Conservation (phyloP, 2,113 vertebrate genomes). For the Geothlypis trichas region DNA sequence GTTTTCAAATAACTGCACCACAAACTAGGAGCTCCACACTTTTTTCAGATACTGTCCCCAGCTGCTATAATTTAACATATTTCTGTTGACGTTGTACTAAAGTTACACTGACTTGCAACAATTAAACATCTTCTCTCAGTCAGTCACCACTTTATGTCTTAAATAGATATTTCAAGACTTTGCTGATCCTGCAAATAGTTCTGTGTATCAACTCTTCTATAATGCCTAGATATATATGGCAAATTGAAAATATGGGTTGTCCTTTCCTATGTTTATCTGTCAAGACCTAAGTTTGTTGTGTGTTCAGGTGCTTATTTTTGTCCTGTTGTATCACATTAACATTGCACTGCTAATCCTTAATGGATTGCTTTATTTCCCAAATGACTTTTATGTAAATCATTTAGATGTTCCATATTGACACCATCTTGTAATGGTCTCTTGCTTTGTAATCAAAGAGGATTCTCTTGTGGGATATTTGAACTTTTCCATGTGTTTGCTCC, state of each 20-base stretch:
- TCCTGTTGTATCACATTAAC: not conserved
- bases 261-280: not conserved
- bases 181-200: not conserved
- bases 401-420: not conserved
- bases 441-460: not conserved
- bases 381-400: not conserved
- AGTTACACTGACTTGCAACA: not conserved
- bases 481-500: not conserved
- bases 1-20: not conserved
- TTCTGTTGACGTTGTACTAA: not conserved
- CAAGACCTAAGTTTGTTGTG: not conserved
- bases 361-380: not conserved
- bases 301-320: slow-evolving; percentile 20
- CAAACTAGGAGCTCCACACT: not conserved
- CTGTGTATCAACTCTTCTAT: not conserved
- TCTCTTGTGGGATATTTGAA: not conserved
- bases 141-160: not conserved
- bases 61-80: not conserved
- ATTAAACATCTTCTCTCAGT: not conserved
- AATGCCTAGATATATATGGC: not conserved
- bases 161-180: not conserved
- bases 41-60: not conserved
- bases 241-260: not conserved
- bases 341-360: not conserved
- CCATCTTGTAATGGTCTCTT: not conserved